Evolutionary conservation across 2,797 vertebrate species (phyloP).

Genomic region (Lophotriccus pileatus): DNA sequence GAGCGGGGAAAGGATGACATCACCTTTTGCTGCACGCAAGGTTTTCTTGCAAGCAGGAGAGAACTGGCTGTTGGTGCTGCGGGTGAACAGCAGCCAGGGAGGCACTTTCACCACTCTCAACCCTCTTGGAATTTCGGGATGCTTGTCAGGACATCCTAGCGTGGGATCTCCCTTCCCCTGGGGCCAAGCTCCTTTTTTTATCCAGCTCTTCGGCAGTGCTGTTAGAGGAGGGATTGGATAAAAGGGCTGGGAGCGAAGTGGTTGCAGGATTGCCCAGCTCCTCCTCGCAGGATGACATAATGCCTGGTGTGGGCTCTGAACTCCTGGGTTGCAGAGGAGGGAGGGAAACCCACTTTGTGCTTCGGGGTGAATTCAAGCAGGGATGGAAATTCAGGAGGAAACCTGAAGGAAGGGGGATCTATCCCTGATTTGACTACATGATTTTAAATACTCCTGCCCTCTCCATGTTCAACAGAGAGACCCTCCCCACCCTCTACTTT

Average conservation of each 20-base stretch:
- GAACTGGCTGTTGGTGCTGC: background rate
- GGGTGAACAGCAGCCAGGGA: background rate
- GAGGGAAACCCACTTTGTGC: background rate
- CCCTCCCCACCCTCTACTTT: background rate
- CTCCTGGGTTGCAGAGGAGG: background rate
- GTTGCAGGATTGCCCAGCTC: constrained; percentile 34
- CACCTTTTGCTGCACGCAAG: constrained; percentile 45
- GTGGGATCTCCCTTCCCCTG: background rate
- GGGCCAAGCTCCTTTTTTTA: background rate
- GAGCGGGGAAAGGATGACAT: constrained; percentile 48
- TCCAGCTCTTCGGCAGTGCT: background rate
- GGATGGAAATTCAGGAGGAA: background rate
- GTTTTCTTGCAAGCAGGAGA: background rate
- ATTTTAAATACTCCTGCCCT: background rate
- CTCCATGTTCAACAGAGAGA: background rate
- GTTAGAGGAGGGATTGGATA: background rate
- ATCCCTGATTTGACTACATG: background rate
- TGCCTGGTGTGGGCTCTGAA: constrained; percentile 4
- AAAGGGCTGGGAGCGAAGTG: background rate
- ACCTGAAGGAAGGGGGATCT: background rate
- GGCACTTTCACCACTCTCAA: background rate
- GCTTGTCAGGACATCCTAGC: background rate
- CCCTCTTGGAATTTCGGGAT: background rate
- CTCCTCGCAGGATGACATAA: constrained; percentile 62
- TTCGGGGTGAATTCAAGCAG: background rate